Evolutionary conservation across 2,888 invertebrate genomes (phyloP).

Genomic region (Eupithecia centaureata): DNA sequence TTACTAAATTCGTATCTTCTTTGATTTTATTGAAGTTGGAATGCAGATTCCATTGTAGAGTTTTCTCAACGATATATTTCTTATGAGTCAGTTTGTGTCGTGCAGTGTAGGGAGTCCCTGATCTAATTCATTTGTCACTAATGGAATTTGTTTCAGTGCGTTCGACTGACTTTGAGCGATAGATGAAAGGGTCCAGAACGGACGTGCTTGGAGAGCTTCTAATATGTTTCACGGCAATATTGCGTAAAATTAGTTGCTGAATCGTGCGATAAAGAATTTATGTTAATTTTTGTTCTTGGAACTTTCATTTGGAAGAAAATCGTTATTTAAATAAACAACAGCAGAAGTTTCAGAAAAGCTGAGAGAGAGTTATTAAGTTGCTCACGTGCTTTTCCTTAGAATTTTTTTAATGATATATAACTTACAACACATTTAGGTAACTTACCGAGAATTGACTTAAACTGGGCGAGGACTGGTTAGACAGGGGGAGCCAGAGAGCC

Average conservation of each 20-base stretch:
- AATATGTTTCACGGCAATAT: conserved; percentile 11
- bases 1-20: too few relatives aligned
- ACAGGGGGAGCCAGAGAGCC: background rate
- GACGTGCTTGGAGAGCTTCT: conserved; percentile 13
- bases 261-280: conserved; percentile 1
- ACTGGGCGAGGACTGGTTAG: background rate
- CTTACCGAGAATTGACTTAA: too few relatives aligned
- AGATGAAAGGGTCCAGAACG: conserved; percentile 16
- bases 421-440: too few relatives aligned
- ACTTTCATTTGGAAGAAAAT: background rate
- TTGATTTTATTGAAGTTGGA: background rate
- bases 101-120: background rate
- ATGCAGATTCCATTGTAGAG: background rate
- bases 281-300: background rate
- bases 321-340: background rate
- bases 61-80: background rate
- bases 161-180: conserved; percentile 11
- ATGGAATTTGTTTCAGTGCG: conserved; percentile 22
- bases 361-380: too few relatives aligned
- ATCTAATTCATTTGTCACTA: background rate
- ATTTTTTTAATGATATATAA: too few relatives aligned
- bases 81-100: background rate
- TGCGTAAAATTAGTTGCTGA: conserved; percentile 8
- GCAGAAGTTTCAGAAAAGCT: too few relatives aligned
- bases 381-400: too few relatives aligned